Evolutionary conservation across 2,113 vertebrate genomes (phyloP).

Genomic region (Circaetus gallicus): DNA sequence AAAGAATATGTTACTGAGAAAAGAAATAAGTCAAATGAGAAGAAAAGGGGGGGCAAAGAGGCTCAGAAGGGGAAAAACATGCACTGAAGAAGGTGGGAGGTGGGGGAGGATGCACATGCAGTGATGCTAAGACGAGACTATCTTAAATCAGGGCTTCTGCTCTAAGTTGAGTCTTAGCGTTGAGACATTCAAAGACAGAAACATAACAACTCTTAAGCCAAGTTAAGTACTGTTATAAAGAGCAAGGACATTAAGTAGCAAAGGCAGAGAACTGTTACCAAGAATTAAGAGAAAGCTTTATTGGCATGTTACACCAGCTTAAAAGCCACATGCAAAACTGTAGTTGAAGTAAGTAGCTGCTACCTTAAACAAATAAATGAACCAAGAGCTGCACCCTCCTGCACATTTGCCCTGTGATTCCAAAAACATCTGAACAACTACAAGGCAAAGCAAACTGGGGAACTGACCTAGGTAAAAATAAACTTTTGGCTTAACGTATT

Average conservation of each 20-base stretch:
- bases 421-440: too few relatives aligned
- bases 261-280: not conserved
- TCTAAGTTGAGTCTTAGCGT: rapidly evolving
- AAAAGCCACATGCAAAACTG: too few relatives aligned
- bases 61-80: not conserved
- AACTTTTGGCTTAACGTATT: not conserved
- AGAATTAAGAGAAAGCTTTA: not conserved
- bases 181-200: not conserved
- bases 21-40: not conserved
- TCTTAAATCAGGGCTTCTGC: not conserved
- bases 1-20: not conserved
- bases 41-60: not conserved
- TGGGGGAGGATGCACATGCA: not conserved
- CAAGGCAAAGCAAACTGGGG: too few relatives aligned
- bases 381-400: too few relatives aligned
- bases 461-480: not conserved
- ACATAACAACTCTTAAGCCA: not conserved
- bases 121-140: not conserved
- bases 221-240: not conserved
- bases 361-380: too few relatives aligned
- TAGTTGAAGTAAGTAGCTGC: too few relatives aligned
- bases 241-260: not conserved
- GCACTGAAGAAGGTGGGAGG: not conserved
- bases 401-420: too few relatives aligned
- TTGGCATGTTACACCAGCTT: not conserved